Base-by-base conservation (phyloP, 2,797 vertebrate genomes). In the Thaleichthys pacificus region DNA sequence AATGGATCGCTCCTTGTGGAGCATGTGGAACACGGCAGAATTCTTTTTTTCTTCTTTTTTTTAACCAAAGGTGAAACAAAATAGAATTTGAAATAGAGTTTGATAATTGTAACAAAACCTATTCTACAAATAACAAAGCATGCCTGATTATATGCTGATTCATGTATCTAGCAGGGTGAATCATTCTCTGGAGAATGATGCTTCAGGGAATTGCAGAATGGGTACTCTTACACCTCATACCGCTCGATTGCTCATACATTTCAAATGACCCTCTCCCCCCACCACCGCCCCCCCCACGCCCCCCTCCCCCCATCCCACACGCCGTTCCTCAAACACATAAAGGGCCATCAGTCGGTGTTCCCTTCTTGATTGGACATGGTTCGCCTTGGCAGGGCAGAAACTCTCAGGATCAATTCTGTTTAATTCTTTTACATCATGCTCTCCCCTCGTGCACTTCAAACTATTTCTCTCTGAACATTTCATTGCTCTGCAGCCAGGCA, bases 201-300 rank as follows among this genome's bases (percentile, higher is more conserved):
- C 35, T 65, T 65, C 42, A 38, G 21, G 30, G 62, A 38, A 42
- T 22, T 8, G 42, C 21, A 4, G 12, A 42, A 65, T 47, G 63
- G 38, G 35, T 12, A 22, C 38, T 65, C 22, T 65, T 14, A 65
- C 24, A 42, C 19, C 2, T 12, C 0, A 3, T 3, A 11, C n/a
- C 15, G 35, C 42, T 17, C n/a, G 11, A 24, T 51, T 67, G 70
- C 62, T 72, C 30, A n/a, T 72, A 12, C 61, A 66, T 72, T 35
- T 66, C 63, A 26, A 66, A 58, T 38, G 30, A 8, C 6, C 19
- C 57, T 3, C 61, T 12, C 11, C 38, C 11, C 35, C 35, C 8
- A 28, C 26, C 26, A 26, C 26, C 26, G 3, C 35, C 35, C 35
- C 35, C 24, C 24, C 35, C 32, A 35, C 32, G 5, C 35, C 35